Percentiles rank a stretch among this genome's conserved stretches.
Conservation (phyloP, 2,797 vertebrate species). For the Catharus ustulatus region DNA sequence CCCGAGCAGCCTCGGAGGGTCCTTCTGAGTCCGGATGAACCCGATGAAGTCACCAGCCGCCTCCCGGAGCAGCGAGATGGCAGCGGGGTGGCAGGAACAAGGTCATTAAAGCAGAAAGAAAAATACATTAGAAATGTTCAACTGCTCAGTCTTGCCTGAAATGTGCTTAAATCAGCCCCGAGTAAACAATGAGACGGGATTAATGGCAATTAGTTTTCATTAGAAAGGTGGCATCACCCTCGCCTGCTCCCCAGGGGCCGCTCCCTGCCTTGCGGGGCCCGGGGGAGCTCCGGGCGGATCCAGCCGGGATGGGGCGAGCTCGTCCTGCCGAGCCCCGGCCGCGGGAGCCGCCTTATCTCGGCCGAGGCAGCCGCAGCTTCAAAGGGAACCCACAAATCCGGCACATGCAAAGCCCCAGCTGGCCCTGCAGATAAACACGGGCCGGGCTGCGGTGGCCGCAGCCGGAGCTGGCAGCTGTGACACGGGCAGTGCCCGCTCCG, state of each 20-base stretch:
- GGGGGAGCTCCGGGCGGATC: background rate
- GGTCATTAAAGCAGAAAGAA: constrained; percentile 62
- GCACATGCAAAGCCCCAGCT: constrained; percentile 2
- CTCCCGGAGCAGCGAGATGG: background rate
- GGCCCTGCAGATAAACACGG: background rate
- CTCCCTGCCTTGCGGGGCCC: background rate
- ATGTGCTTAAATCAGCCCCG: constrained; percentile 57
- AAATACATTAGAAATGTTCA: constrained; percentile 58
- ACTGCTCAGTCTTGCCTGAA: constrained; percentile 65
- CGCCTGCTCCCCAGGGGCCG: background rate
- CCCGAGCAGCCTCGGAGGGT: background rate
- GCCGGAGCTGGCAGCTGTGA: background rate
- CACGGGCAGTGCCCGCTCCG: rapidly evolving
- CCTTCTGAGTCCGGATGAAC: background rate
- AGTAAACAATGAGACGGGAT: constrained; percentile 59
- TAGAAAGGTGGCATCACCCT: constrained; percentile 21
- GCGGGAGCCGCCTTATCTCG: background rate
- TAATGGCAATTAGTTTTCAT: constrained; percentile 63
- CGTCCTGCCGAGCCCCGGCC: background rate
- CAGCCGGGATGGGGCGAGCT: background rate
- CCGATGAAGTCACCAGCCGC: background rate
- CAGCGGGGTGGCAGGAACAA: constrained; percentile 4
- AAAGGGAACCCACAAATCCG: background rate
- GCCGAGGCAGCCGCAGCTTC: background rate
- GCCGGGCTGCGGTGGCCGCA: rapidly evolving